A percentile compares a stretch with the other conserved stretches of the same genome.
These are phyloP conservation scores for Trissolcus brochymenae DNA, from an alignment of 2,888 invertebrate genomes.

Conservation along the genomic window DNA sequence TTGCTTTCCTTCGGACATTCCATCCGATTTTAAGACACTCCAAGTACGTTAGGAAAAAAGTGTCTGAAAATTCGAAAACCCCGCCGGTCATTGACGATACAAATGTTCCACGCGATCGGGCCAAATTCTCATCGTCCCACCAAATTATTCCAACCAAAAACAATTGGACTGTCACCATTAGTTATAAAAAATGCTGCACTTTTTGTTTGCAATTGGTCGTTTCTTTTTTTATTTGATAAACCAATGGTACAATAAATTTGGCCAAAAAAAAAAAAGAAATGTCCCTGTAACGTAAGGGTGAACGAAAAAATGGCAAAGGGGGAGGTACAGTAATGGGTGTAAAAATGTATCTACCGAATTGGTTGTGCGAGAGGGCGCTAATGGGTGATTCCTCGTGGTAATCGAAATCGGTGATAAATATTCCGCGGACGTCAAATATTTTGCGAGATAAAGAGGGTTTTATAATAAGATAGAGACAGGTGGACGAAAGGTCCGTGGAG, in stretches of 20 bases:
- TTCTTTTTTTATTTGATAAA: no score
- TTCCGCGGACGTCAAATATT: constrained; percentile 63
- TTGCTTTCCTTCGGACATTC: constrained; percentile 75
- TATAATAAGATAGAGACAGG: constrained; percentile 53
- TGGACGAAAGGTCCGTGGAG: constrained; percentile 45
- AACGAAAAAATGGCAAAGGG: not conserved
- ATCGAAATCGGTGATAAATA: constrained; percentile 45
- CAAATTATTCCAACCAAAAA: no score
- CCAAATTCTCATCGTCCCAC: no score
- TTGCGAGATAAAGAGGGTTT: constrained; percentile 60
- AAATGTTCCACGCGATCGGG: no score
- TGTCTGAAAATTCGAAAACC: constrained; percentile 64
- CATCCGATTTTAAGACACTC: constrained; percentile 75
- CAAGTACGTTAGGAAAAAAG: constrained; percentile 67
- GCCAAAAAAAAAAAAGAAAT: not conserved
- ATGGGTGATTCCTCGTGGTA: constrained; percentile 32
- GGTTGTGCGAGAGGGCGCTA: constrained; percentile 61
- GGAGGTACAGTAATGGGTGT: not conserved
- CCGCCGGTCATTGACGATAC: no score
- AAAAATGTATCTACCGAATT: not conserved
- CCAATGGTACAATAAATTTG: not conserved
- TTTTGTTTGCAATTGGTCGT: no score
- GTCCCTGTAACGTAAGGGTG: not conserved
- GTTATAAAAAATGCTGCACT: no score
- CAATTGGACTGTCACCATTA: no score